Evolutionary conservation across 2,797 vertebrate genomes (phyloP).

Genomic region (Amniataba percoides): DNA sequence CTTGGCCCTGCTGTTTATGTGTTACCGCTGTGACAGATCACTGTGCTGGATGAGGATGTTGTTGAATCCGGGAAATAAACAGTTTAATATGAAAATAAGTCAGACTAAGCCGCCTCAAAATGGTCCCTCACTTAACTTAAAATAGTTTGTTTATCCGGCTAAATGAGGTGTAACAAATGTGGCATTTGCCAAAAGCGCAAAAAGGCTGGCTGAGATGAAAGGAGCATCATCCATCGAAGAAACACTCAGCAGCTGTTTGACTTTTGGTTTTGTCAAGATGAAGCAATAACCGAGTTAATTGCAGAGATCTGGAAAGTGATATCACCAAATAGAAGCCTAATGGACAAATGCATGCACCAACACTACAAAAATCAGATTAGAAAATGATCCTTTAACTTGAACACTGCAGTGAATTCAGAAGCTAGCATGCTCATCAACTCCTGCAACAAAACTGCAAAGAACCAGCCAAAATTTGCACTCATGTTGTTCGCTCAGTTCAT

Average conservation of each 20-base stretch:
- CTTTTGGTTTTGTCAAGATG: neutral
- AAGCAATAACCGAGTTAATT: neutral
- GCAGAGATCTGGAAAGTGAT: no score
- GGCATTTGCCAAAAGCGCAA: neutral
- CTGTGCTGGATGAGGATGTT: neutral
- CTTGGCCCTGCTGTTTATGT: neutral
- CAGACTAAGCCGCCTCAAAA: neutral
- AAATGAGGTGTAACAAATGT: neutral
- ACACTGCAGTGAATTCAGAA: neutral
- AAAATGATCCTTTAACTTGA: neutral
- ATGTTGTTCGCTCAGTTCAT: neutral
- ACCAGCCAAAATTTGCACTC: neutral
- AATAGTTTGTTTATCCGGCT: neutral
- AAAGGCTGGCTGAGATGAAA: neutral
- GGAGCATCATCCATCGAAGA: neutral
- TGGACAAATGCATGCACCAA: neutral
- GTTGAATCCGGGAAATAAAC: constrained; percentile 12
- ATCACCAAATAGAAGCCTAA: neutral
- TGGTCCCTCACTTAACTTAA: neutral
- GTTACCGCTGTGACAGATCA: constrained; percentile 4
- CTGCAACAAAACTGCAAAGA: neutral
- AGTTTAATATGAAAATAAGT: neutral
- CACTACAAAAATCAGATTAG: neutral
- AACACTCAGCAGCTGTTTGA: no score
- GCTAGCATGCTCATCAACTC: neutral